Evolutionary conservation across 2,797 vertebrate species (phyloP), one percentile per base, ranked within the genome.

Genomic region (Lophotriccus pileatus): DNA sequence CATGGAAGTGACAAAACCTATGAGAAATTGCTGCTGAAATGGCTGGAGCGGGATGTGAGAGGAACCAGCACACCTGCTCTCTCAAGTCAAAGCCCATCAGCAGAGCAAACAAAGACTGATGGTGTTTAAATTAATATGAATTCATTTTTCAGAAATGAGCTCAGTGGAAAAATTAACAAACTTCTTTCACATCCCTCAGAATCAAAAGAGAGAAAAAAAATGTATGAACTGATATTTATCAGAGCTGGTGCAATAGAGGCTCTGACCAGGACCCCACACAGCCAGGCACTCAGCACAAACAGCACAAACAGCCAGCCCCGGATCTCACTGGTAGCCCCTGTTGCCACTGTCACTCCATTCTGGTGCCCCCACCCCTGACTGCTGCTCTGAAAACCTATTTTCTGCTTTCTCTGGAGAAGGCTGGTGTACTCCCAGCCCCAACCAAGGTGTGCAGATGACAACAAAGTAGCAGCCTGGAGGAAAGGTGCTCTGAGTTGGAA

Each of bases 51-150:
- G 94, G 93, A 96, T 92, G 59, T 95, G n/a, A 88, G 68, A 94
- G 77, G 39, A 95, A 70, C 56, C 53, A 52, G 87, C 76, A 91
- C 95, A 98, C 96, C 97, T 97, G 96, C 74, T 96, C 78, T 93
- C 91, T 93, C 87, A 53, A 97, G 83, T 59, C 95, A 98, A 97
- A 97, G 96, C 94, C 96, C 91, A 97, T 67, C 67, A 97, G 95
- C 89, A 88, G 90, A 90, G 81, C 84, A 94, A 81, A 69, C 56
- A 95, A 97, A 97, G 95, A 97, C 59, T 87, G 90, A 96, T 84
- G 67, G 87, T 89, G 95, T 95, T 95, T 95, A 96, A 97, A 97
- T 90, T 84, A 96, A 93, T 91, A 92, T 30, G 22, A 96, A 95
- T 85, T 81, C 9, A 79, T 90, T 94, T 91, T 91, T 95, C 73